Conservation (phyloP, 2,888 invertebrate species). For the Leptopilina myrica region DNA sequence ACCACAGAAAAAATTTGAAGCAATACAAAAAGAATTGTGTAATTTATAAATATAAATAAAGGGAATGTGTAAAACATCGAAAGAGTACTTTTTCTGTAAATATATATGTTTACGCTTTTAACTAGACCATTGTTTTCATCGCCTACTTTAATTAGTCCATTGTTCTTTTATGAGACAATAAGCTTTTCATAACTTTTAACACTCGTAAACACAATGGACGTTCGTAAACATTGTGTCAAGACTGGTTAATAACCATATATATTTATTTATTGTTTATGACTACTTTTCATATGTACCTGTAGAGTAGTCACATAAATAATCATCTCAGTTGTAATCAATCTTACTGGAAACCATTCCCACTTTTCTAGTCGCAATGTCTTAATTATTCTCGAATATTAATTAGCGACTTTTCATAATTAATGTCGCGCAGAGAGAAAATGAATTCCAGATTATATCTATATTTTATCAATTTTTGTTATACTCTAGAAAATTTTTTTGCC, state of each 20-base stretch:
- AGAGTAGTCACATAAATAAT: conserved; percentile 22
- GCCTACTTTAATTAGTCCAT: conserved; percentile 39
- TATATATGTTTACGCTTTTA: background rate
- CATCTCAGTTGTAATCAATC: conserved; percentile 9
- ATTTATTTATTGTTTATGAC: conserved; percentile 30
- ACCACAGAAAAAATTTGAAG: too few species aligned
- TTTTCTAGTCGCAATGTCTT: too few species aligned
- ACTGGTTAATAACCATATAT: conserved; percentile 18
- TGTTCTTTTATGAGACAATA: conserved; percentile 39
- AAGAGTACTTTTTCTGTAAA: conserved; percentile 1
- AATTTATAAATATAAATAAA: background rate
- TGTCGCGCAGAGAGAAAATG: too few species aligned
- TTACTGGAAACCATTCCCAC: background rate
- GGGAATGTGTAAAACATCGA: conserved; percentile 15
- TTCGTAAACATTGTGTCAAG: conserved; percentile 31
- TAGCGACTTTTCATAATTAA: too few species aligned
- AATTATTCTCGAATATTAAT: too few species aligned
- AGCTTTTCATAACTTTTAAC: conserved; percentile 23
- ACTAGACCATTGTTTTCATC: conserved; percentile 31
- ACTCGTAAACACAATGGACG: conserved; percentile 26
- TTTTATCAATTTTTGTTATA: too few species aligned
- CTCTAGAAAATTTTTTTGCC: too few species aligned
- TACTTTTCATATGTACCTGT: background rate
- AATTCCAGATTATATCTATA: too few species aligned
- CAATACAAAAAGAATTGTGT: background rate